Percentiles rank a stretch among this genome's conserved stretches.
phyloP scores from a whole-genome alignment of 2,888 invertebrate genomes.

The Meiosimyza platycephala region DNA sequence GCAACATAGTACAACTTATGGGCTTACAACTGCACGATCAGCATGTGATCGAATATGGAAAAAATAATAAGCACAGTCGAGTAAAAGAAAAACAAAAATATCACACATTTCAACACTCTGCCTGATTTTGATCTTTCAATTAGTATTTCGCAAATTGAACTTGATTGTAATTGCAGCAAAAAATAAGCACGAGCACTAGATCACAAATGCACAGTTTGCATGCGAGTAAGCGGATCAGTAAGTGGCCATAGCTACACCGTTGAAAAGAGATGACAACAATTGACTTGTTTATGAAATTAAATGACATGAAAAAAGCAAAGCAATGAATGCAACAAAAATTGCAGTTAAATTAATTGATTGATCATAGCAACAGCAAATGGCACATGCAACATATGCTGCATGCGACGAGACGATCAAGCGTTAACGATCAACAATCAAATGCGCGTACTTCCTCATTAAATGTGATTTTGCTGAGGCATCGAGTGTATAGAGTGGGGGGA shows the following conservation, averaged over 20 bases:
- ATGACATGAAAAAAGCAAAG: neutral
- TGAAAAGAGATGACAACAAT: conserved; percentile 18
- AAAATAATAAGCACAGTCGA: neutral
- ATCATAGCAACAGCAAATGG: conserved; percentile 45
- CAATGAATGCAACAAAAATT: conserved; percentile 35
- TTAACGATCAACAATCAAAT: conserved; percentile 17
- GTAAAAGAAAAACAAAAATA: neutral
- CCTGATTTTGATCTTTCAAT: conserved; percentile 62
- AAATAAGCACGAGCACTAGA: conserved; percentile 2
- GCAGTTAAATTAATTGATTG: conserved; percentile 57
- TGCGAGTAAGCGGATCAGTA: neutral
- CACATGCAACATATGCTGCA: conserved; percentile 8
- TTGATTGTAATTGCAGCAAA: conserved; percentile 34
- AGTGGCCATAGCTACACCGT: neutral
- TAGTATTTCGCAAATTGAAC: conserved; percentile 52
- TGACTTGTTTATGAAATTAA: conserved; percentile 8
- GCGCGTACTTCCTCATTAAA: conserved; percentile 42
- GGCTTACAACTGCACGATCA: neutral
- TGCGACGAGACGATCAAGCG: neutral
- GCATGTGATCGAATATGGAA: neutral
- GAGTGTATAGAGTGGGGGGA: neutral
- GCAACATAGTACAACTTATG: neutral
- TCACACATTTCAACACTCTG: conserved; percentile 20
- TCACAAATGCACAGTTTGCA: neutral
- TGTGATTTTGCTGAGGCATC: neutral